Evolutionary conservation across 2,113 vertebrate genomes (phyloP), one percentile per base, ranked within the genome.

Genomic region (Barbus barbus): DNA sequence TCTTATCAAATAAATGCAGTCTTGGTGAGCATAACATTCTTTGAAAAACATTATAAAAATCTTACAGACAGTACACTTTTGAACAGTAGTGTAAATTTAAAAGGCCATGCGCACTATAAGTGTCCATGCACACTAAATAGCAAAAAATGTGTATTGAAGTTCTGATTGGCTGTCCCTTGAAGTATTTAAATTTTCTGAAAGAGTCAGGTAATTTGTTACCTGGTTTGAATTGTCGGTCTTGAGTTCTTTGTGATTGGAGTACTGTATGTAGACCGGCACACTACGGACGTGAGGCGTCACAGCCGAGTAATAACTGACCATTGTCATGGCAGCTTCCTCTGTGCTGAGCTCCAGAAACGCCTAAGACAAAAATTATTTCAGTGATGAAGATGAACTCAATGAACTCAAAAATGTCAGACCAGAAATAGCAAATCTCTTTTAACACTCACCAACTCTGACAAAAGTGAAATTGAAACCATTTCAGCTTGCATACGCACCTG

Each of bases 211-310:
- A 26, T 63, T 81, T 44, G 81, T 83, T 88, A 97, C 97, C 95
- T 99, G 97, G 90, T 97, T 98, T 26, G 96, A 93, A 86, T 94
- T 96, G 91, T 99, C 98, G 9, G 98, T 99, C 91, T 99, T 99
- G 3, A 99, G 93, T 71, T 99, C 97, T 92, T 98, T 98, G 90
- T 99, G 97, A 92, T 98, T 99, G 26, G 98, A 99, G 91, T 97
- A 99, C 86, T 99, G 98, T 89, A 99, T 97, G 82, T 96, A 99
- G 86, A 99, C 96, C 0, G 97, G 97, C 38, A 96, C 94, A 82
- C 98, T 98, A 86, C 98, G 97, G 86, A 99, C 93, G 73, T 97
- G 97, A 86, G 98, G 98, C 0, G 95, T 97, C 78, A 98, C 96
- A 28, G 97, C 96, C 78, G 93, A 95, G 90, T 99, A 99, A 89